Evolutionary conservation across 2,888 invertebrate species (phyloP), one percentile per base, ranked within the genome.

Genomic region (Boloria selene): DNA sequence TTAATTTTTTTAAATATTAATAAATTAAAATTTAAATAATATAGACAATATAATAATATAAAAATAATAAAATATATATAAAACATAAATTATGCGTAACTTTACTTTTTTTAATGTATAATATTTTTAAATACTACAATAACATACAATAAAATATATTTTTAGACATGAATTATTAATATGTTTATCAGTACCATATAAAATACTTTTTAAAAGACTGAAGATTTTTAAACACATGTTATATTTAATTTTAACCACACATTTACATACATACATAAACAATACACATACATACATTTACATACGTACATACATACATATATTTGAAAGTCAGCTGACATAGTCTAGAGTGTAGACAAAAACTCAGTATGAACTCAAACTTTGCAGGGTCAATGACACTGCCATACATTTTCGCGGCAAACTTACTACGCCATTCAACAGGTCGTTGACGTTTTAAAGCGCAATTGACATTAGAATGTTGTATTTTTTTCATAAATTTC

Each of bases 391-490:
- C 70, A 60, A 52, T 70, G 70, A 70, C 70, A 62, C 52, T 60
- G 62, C 56, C 63, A 63, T 59, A 68, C 63, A 65, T 65, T 65
- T 67, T 65, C 44, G 60, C 42, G 42, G 14, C 64, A 26, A 58
- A 58, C 45, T 50, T 65, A 53, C 62, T 56, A 53, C 47, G 17
- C 45, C 45, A 55, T 63, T 63, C 70, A 44, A 65, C 65, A 65
- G 70, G 67, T 70, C 69, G 62, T 65, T 70, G 69, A 69, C 70
- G 63, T 50, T 45, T 68, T 53, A 56, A 59, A 65, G 61, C 59
- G 56, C 65, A 49, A 60, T 68, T 68, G 68, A 68, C 68, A 68
- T 68, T 68, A 60, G 70, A 70, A 68, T 69, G 63, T 69, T 56
- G 65, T 67, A 45, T 67, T 64, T 65, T 65, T 65, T 67, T 65